Base-by-base conservation (phyloP, 1,140 invertebrate genomes). In the Lordiphosa collinella region DNA sequence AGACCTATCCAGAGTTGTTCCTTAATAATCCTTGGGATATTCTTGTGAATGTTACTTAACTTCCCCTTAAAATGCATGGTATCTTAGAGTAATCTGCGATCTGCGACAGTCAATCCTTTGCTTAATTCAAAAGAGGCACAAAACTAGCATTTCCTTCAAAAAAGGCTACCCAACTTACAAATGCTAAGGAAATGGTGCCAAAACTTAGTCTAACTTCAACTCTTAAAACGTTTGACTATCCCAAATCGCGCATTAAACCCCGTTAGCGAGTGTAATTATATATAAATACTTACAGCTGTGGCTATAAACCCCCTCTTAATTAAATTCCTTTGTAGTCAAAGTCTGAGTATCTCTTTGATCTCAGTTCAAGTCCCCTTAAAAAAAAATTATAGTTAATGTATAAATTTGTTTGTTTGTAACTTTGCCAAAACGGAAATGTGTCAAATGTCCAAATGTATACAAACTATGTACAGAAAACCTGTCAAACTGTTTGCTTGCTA, bases 341-440 rank as follows among this genome's bases (percentile, higher is more conserved):
- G 0, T 0, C 25, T 29, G 25, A 29, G 25, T 29, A 29, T 29
- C 25, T 11, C 7, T 25, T 38, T 34, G 48, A 53, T 63, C 38
- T 53, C 18, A 13, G 37, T 38, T 40, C 59, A 63, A 63, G 29
- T 9, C 12, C 37, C 37, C 25, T 29, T 29, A 29, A 29, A 29
- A 29, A 29, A 29, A 29, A 29, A 8, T 8, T 29, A 29, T 29
- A 29, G 25, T 29, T 8, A 8, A 29, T 29, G 25, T 29, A 7
- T 29, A 29, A 29, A 29, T 29, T 29, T 29, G 25, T 29, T 29
- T 29, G 25, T 47, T 35, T 53, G 37, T 31, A 29, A 47, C 31
- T 18, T 50, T 68, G 70, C 57, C 70, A 73, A 68, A 50, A 40
- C 44, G 43, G 46, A 55, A 76, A 76, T 76, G 50, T 75, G 59